Evolutionary conservation across 2,888 invertebrate genomes (phyloP).

Genomic region (Bruchidius siliquastri): DNA sequence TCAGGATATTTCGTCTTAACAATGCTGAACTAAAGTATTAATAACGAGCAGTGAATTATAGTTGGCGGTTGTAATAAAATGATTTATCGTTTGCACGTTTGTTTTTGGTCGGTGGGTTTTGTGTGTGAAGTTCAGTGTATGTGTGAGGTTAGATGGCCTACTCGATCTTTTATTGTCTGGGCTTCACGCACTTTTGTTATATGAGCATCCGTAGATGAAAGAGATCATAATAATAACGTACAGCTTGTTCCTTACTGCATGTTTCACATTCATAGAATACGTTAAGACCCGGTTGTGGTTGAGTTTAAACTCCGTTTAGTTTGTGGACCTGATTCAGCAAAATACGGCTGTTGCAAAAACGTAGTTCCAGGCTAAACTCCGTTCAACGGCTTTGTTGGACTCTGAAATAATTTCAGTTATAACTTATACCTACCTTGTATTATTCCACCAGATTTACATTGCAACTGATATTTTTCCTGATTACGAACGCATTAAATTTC

Average conservation of each 20-base stretch:
- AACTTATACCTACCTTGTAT: too few species aligned
- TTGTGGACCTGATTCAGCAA: too few species aligned
- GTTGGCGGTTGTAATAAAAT: not conserved
- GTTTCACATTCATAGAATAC: not conserved
- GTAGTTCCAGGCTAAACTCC: too few species aligned
- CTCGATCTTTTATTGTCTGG: not conserved
- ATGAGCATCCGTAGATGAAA: not conserved
- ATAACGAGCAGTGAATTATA: slow-evolving; percentile 10
- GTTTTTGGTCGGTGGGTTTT: not conserved
- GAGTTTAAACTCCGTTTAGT: too few species aligned
- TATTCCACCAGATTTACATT: too few species aligned
- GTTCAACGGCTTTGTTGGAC: too few species aligned
- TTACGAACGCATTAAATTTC: too few species aligned
- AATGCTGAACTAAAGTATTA: slow-evolving; percentile 8
- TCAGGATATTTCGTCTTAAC: slow-evolving; percentile 4
- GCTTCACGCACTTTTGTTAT: not conserved
- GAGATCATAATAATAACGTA: not conserved
- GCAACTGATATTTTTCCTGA: too few species aligned
- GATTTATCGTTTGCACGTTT: not conserved
- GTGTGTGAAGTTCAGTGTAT: not conserved
- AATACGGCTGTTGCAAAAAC: too few species aligned
- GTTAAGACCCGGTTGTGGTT: too few species aligned
- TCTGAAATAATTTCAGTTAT: too few species aligned
- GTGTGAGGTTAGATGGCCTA: not conserved
- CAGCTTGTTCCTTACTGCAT: not conserved